These are phyloP conservation scores for Spizella passerina DNA, from an alignment of 2,797 vertebrate genomes.

Conservation along the genomic window DNA sequence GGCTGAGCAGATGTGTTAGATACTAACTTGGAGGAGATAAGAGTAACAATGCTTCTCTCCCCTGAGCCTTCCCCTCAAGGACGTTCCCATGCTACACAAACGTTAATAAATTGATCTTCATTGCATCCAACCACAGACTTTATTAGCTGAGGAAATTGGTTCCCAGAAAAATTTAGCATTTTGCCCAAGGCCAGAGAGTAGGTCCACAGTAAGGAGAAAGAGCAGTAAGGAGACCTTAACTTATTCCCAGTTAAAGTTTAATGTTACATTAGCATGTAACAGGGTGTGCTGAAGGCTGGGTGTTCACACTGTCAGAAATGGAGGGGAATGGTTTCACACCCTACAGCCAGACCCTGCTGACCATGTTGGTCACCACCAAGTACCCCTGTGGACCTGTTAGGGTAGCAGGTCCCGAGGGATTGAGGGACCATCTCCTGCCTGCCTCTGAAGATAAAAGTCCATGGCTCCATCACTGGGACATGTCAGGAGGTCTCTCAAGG, in stretches of 20 bases:
- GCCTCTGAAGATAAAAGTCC: background rate
- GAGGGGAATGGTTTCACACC: background rate
- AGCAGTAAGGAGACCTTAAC: background rate
- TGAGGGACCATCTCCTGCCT: background rate
- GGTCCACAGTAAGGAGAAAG: background rate
- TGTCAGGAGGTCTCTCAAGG: background rate
- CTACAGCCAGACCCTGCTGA: background rate
- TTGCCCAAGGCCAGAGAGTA: background rate
- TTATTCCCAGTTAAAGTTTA: background rate
- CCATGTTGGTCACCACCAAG: rapidly evolving
- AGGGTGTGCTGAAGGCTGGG: background rate
- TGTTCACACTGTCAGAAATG: background rate
- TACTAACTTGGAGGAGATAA: conserved; percentile 14
- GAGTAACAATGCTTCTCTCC: background rate
- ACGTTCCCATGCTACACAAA: background rate
- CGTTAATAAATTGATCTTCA: background rate
- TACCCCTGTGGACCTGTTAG: background rate
- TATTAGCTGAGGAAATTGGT: conserved; percentile 9
- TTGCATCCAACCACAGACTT: background rate
- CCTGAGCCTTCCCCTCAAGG: background rate
- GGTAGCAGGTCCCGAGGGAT: background rate
- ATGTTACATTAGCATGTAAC: background rate
- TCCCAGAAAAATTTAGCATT: background rate
- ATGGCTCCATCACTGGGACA: background rate
- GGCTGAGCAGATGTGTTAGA: background rate